phyloP scores from a whole-genome alignment of 1,140 invertebrate species.

The Brachionus koreanus region DNA sequence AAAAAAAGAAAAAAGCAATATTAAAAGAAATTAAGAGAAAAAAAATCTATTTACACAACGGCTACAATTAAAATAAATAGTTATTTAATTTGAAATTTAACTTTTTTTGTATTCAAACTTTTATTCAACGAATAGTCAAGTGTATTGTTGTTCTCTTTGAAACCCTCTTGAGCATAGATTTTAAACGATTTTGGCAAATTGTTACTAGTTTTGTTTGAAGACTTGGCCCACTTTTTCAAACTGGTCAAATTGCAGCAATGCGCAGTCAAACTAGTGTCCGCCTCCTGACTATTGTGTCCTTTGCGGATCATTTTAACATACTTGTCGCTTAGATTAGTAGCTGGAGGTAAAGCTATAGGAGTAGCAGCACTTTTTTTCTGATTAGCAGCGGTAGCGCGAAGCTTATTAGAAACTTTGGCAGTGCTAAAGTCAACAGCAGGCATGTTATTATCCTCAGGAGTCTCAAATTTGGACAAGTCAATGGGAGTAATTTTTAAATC shows the following conservation, averaged over 20 bases:
- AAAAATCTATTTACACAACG: background rate
- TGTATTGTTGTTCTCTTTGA: background rate
- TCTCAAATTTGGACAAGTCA: background rate
- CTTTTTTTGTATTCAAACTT: background rate
- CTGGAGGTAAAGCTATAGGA: background rate
- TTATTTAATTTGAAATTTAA: conserved; percentile 34
- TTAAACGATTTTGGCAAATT: background rate
- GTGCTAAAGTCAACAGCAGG: background rate
- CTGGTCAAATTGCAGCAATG: background rate
- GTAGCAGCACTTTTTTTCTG: background rate
- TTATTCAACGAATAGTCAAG: background rate
- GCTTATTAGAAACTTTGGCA: background rate
- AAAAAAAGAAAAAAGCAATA: background rate
- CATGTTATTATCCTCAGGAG: background rate
- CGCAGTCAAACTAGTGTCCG: background rate
- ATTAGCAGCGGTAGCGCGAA: background rate
- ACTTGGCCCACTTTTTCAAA: background rate
- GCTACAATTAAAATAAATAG: background rate
- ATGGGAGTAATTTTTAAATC: background rate
- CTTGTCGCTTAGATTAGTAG: background rate
- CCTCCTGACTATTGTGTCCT: background rate
- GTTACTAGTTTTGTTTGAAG: background rate
- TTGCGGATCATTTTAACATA: background rate
- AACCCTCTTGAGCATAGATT: background rate
- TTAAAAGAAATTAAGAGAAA: background rate